Percentiles rank a stretch among this genome's conserved stretches.
These are phyloP conservation scores for Bos indicus DNA, from an alignment of 2,113 vertebrate species.

Conservation along the genomic window DNA sequence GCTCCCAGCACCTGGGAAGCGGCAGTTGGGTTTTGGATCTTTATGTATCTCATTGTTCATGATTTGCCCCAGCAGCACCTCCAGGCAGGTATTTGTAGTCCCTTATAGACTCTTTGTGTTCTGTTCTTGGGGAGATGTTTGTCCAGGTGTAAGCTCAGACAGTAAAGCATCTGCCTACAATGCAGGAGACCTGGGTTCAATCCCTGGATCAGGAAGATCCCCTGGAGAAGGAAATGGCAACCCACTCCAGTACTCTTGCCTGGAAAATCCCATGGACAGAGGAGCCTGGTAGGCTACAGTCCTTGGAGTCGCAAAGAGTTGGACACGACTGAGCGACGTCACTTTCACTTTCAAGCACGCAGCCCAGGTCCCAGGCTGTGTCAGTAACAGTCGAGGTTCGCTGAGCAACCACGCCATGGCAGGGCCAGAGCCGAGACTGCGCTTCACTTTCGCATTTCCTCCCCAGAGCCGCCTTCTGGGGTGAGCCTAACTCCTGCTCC, in stretches of 20 bases:
- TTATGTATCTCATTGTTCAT: background rate
- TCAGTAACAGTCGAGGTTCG: background rate
- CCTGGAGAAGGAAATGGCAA: background rate
- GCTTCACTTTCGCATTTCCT: background rate
- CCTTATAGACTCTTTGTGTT: background rate
- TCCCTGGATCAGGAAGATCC: background rate
- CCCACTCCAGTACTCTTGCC: background rate
- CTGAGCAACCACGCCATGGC: background rate
- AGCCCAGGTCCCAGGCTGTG: background rate
- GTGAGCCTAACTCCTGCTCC: too few relatives aligned
- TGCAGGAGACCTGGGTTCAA: fast-evolving
- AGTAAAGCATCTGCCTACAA: background rate
- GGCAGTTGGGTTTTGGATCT: background rate
- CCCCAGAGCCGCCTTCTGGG: background rate
- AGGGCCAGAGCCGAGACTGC: background rate
- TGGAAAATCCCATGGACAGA: background rate
- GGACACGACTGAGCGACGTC: fast-evolving
- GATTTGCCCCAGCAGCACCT: background rate
- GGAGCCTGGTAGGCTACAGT: background rate
- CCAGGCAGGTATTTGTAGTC: background rate
- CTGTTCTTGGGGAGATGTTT: background rate
- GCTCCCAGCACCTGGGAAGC: background rate
- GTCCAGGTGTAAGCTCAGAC: background rate
- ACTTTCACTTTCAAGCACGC: background rate
- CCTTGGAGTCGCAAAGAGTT: background rate